Base-by-base conservation (phyloP, 2,113 vertebrate genomes). In the Athene cunicularia region DNA sequence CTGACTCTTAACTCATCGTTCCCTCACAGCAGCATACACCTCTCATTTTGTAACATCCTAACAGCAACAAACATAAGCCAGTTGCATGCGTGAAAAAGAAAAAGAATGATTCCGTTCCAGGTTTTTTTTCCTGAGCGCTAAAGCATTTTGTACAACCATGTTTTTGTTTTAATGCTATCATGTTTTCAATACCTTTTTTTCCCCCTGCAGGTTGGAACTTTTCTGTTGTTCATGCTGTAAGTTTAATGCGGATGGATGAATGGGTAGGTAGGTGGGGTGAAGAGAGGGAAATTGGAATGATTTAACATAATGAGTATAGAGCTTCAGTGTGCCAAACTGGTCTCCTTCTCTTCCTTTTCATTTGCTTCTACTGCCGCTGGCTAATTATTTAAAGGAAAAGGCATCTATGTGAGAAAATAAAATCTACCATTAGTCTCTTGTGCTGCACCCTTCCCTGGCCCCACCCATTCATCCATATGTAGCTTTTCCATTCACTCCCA, bases 401-500 rank as follows among this genome's bases (percentile, higher is more conserved):
- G 72, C 93, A 85, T 66, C 81, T 88, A 96, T 76, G 94, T 93
- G 94, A 97, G 95, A 96, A 97, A 97, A 97, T 92, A 96, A 97
- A 97, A 93, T 80, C 91, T 86, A 80, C 95, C 97, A 96, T 98
- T 97, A 96, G 93, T 96, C 96, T 98, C 97, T 91, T 37, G 80
- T 88, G 97, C 95, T 97, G 96, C 81, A 56, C 95, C 97, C 97
- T 92, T 95, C 83, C 63, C 66, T 89, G 97, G 97, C 97, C 95
- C 98, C 98, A 95, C 98, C 98, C 97, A 97, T 96, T 92, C 97
- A 96, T 97, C 98, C 98, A 98, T 98, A 98, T 98, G 98, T 98
- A 97, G 96, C 95, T 98, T 97, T 97, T 97, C 96, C 98, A 97
- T 97, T 98, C 97, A 98, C 90, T 97, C 94, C 96, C 92, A 74